Base-by-base conservation (phyloP, 1,140 invertebrate genomes). In the Drosophila athabasca region DNA sequence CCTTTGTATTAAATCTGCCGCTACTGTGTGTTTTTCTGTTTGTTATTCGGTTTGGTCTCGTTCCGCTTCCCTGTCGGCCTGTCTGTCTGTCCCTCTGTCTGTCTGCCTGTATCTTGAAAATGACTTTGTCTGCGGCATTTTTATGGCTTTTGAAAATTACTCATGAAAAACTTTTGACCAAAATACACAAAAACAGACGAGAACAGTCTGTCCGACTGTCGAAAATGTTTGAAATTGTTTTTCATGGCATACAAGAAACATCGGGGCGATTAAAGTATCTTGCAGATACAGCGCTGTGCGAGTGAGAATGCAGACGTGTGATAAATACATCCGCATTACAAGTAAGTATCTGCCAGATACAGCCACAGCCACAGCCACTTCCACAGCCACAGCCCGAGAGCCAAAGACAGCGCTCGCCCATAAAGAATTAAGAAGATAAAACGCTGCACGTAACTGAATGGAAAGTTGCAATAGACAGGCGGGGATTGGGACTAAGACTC, bases 301-400 rank as follows among this genome's bases (percentile, higher is more conserved):
- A 19, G 35, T 43, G 50, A 39, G 73, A 62, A 54, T 61, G 73
- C 81, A 82, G 81, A 81, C 83, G 82, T 87, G 83, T 82, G 83
- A 85, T 85, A 85, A 85, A 87, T 85, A 81, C 82, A 87, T 85
- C 82, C 82, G 82, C 82, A 85, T 85, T 87, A 82, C 74, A 62
- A 69, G 61, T 76, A 69, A 70, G 65, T 87, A 85, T 81, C 81
- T 87, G 82, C 78, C 76, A 84, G 82, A 87, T 77, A 81, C 81
- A 64, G 44, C 35, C 29, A 48, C 53, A 19, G 15, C 44, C 58
- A 31, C 55, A 3, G 31, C 9, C 31, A 8, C 29, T 31, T 7
- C 39, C 29, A 48, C 52, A 29, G 13, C 44, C 58, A n/a, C 60
- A 11, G 11, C 35, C 11, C 3, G 11, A 39, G 35, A 13, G 11